phyloP scores from a whole-genome alignment of 2,113 vertebrate genomes.

The Pelobates fuscus region DNA sequence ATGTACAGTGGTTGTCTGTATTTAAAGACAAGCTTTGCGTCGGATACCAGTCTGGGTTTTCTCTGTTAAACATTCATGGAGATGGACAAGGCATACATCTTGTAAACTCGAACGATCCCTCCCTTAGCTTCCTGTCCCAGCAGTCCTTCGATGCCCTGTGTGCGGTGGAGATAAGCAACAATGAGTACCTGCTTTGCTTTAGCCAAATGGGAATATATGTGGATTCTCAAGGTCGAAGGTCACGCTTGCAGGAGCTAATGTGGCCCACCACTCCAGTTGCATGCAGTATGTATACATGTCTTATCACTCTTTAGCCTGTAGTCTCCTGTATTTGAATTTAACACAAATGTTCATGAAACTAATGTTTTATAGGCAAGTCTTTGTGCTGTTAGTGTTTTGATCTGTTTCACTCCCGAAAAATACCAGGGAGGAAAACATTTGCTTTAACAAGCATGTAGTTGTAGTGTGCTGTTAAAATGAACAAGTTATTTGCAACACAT shows the following conservation, averaged over 20 bases:
- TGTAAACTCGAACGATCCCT: slow-evolving; percentile 87
- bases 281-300: slow-evolving; percentile 90
- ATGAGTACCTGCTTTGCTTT: slow-evolving; percentile 95
- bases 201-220: slow-evolving; percentile 94
- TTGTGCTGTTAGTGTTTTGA: no score
- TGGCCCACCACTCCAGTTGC: slow-evolving; percentile 92
- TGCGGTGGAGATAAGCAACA: slow-evolving; percentile 81
- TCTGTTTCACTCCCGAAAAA: no score
- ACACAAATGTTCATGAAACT: no score
- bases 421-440: no score
- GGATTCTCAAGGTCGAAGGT: slow-evolving; percentile 88
- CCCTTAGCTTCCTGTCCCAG: slow-evolving; percentile 89
- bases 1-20: slow-evolving; percentile 89
- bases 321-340: no score
- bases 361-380: no score
- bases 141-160: slow-evolving; percentile 90
- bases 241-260: slow-evolving; percentile 93
- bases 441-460: no score
- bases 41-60: slow-evolving; percentile 93
- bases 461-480: no score
- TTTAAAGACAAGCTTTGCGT: slow-evolving; percentile 88
- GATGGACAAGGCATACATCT: slow-evolving; percentile 89
- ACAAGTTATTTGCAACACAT: no score
- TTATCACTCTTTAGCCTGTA: no score
- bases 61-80: slow-evolving; percentile 89